A percentile compares a stretch with the other conserved stretches of the same genome.
Conservation (phyloP, 2,797 vertebrate species). For the Xenentodon cancila region DNA sequence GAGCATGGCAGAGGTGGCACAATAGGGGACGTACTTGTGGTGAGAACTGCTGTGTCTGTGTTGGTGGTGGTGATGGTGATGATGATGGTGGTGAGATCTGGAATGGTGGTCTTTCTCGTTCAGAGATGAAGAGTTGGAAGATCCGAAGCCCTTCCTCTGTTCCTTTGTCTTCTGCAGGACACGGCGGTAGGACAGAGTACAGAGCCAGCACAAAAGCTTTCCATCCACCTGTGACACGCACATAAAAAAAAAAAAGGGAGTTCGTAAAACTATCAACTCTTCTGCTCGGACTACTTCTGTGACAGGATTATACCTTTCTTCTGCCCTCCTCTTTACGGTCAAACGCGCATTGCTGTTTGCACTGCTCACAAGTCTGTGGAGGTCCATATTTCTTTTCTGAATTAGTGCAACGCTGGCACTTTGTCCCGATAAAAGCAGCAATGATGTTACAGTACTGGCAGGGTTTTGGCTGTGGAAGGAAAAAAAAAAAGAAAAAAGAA, state of each 20-base stretch:
- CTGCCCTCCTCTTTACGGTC: conserved; percentile 97
- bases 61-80: conserved; percentile 73
- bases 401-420: conserved; percentile 98
- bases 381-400: conserved; percentile 99
- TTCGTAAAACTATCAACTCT: background rate
- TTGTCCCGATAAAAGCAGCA: conserved; percentile 98
- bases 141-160: conserved; percentile 95
- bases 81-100: conserved; percentile 90
- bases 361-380: conserved; percentile 97
- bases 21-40: conserved; percentile 88
- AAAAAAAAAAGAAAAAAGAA: conserved; percentile 7
- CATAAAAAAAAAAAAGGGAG: background rate
- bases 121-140: conserved; percentile 93
- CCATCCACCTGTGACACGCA: conserved; percentile 89
- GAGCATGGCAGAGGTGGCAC: background rate
- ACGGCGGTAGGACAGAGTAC: conserved; percentile 97
- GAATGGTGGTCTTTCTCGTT: conserved; percentile 97
- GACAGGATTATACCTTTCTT: conserved; percentile 85
- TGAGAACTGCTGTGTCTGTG: conserved; percentile 90
- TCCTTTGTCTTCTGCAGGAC: conserved; percentile 99
- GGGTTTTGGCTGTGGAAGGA: conserved; percentile 90
- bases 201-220: conserved; percentile 97
- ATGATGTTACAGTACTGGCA: conserved; percentile 99
- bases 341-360: conserved; percentile 98
- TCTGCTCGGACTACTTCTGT: background rate